Evolutionary conservation across 2,888 invertebrate species (phyloP).

Genomic region (Plebejus anna): DNA sequence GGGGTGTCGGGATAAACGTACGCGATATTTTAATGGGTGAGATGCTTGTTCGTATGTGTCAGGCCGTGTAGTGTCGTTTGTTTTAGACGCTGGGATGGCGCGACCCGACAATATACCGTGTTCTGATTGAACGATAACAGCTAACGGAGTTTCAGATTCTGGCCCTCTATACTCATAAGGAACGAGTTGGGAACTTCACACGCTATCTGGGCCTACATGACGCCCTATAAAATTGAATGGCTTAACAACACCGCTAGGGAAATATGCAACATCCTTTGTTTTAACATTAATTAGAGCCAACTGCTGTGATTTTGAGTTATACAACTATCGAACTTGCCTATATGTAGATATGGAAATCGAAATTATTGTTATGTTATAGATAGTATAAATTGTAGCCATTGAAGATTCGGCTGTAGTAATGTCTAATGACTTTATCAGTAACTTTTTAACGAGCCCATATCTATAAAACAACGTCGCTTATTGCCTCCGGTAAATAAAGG

Average conservation of each 20-base stretch:
- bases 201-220: neutral
- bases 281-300: neutral
- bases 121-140: constrained; percentile 25
- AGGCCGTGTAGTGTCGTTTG: neutral
- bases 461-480: neutral
- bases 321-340: too few species aligned
- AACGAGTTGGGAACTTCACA: neutral
- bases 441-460: neutral
- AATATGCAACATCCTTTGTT: neutral
- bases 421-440: neutral
- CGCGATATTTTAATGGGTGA: constrained; percentile 26
- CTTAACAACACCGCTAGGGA: neutral
- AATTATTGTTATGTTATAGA: too few species aligned
- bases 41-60: constrained; percentile 23
- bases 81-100: constrained; percentile 18
- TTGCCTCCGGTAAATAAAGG: neutral
- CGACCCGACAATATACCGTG: constrained; percentile 19
- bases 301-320: too few species aligned
- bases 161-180: neutral
- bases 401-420: neutral
- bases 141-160: constrained; percentile 19
- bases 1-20: constrained; percentile 25
- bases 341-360: too few species aligned
- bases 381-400: too few species aligned
- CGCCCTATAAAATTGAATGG: constrained; percentile 5